Evolutionary conservation across 2,113 vertebrate species (phyloP).

Genomic region (Paraplagusia blochii): DNA sequence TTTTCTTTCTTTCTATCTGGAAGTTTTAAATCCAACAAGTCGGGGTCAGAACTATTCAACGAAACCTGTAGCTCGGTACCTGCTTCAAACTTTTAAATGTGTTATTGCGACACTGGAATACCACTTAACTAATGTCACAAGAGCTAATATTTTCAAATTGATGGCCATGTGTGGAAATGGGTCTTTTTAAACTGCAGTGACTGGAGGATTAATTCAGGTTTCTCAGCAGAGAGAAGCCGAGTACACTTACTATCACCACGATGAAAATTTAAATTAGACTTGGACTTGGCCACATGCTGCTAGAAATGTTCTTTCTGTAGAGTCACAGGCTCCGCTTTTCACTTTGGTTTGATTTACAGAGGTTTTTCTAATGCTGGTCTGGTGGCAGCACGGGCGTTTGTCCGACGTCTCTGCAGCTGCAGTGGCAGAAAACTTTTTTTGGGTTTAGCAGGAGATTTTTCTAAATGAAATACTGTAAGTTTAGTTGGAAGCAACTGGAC

Average conservation of each 20-base stretch:
- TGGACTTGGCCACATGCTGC: constrained; percentile 21
- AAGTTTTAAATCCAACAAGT: constrained; percentile 34
- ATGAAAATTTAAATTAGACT: constrained; percentile 43
- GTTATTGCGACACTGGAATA: constrained; percentile 32
- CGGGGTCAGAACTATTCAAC: constrained; percentile 31
- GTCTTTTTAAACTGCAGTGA: constrained; percentile 43
- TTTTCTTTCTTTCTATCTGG: constrained; percentile 35
- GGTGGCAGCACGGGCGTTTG: too few species aligned
- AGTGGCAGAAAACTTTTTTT: too few species aligned
- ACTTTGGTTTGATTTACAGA: constrained; percentile 6
- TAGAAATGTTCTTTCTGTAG: neutral
- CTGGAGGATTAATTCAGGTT: constrained; percentile 44
- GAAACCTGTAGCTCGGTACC: constrained; percentile 8
- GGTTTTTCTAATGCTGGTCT: too few species aligned
- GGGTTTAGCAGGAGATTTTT: too few species aligned
- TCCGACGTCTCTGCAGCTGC: too few species aligned
- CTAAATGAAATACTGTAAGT: too few species aligned
- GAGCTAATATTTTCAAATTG: constrained; percentile 47
- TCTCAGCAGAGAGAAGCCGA: constrained; percentile 20
- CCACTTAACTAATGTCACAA: constrained; percentile 37
- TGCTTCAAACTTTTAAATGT: constrained; percentile 25
- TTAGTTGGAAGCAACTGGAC: too few species aligned
- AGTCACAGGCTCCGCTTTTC: neutral
- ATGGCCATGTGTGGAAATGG: constrained; percentile 21
- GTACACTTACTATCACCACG: constrained; percentile 48